Evolutionary conservation across 1,140 invertebrate species (phyloP).

Genomic region (Ostrea edulis): DNA sequence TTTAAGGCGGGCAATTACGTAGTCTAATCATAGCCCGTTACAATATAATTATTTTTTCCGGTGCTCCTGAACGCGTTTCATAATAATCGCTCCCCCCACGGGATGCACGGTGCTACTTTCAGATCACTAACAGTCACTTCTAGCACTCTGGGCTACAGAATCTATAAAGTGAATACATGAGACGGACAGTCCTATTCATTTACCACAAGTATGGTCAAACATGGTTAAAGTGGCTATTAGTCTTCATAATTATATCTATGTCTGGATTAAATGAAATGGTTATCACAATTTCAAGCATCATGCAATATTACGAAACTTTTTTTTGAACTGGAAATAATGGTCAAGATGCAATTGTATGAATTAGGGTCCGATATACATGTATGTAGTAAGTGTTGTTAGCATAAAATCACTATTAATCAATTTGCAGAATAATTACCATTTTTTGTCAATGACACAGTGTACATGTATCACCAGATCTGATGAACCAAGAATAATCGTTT

Average conservation of each 20-base stretch:
- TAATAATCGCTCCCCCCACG: background rate
- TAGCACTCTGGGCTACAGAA: background rate
- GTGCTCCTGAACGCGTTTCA: background rate
- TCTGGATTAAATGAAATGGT: background rate
- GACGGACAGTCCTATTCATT: background rate
- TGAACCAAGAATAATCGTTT: no score
- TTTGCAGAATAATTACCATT: no score
- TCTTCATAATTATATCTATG: background rate
- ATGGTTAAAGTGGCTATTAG: background rate
- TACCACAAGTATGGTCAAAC: background rate
- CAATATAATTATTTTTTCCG: background rate
- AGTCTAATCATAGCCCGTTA: no score
- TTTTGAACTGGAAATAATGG: background rate
- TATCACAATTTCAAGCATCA: constrained; percentile 14
- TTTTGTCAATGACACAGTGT: no score
- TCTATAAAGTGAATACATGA: background rate
- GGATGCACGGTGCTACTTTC: background rate
- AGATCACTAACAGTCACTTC: background rate
- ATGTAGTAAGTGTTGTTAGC: no score
- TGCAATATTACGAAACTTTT: background rate
- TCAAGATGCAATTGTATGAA: background rate
- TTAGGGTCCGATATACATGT: no score
- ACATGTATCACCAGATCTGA: no score
- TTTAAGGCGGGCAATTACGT: no score
- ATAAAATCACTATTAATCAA: no score